Percentiles rank a stretch among this genome's conserved stretches.
These are phyloP conservation scores for Jaculus jaculus DNA, from an alignment of 2,113 vertebrate genomes.

Conservation along the genomic window DNA sequence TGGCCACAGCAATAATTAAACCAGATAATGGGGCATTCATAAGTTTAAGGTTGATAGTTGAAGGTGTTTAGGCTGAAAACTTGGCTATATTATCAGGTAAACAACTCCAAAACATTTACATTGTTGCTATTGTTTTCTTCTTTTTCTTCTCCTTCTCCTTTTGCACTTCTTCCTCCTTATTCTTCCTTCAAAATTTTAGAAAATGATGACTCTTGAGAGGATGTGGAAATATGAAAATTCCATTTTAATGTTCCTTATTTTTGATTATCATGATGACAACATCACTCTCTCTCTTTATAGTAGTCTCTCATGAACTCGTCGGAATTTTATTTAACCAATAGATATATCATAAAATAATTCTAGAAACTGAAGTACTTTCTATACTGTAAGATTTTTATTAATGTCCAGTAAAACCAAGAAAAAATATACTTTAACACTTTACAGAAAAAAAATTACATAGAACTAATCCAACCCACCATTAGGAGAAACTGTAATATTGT, in stretches of 20 bases:
- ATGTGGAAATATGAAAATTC: not conserved
- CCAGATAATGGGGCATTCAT: not conserved
- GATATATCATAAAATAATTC: not conserved
- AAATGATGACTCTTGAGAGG: not conserved
- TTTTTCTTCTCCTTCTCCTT: too few relatives aligned
- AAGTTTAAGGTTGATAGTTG: not conserved
- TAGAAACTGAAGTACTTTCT: not conserved
- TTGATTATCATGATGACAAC: not conserved
- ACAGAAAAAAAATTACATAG: not conserved
- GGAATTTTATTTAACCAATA: not conserved
- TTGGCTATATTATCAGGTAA: not conserved
- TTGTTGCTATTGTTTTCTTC: not conserved
- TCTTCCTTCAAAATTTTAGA: not conserved
- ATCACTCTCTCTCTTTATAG: not conserved
- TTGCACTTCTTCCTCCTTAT: too few relatives aligned
- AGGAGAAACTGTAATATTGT: not conserved
- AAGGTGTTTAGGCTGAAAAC: not conserved
- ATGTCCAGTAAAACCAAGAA: not conserved
- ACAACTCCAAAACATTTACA: not conserved
- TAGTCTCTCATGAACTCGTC: not conserved
- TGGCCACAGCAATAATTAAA: not conserved
- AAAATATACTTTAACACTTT: not conserved
- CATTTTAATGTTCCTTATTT: not conserved
- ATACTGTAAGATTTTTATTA: not conserved
- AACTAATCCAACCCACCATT: not conserved